A percentile compares a stretch with the other conserved stretches of the same genome.
Conservation (phyloP, 2,113 vertebrate species). For the Mus musculus region DNA sequence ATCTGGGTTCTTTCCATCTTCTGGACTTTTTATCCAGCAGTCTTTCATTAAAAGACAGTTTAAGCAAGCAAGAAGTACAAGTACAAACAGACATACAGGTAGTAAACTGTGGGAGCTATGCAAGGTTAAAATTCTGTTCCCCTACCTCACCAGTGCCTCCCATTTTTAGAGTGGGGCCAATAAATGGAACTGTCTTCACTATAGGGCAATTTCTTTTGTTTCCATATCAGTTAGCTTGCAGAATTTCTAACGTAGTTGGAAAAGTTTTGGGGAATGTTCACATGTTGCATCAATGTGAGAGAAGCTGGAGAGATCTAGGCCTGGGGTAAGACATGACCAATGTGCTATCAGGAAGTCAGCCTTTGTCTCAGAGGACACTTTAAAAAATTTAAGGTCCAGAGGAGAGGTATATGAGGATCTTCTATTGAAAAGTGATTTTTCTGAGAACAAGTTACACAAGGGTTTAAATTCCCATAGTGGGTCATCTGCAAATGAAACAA, state of each 20-base stretch:
- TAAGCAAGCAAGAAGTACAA: background rate
- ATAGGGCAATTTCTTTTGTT: background rate
- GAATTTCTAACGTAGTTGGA: background rate
- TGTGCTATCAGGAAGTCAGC: background rate
- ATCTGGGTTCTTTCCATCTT: no score
- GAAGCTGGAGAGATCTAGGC: background rate
- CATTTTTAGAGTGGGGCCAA: background rate
- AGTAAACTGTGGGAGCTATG: background rate
- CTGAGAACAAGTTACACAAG: background rate
- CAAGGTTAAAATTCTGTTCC: background rate
- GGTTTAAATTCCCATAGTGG: background rate
- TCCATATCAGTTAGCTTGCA: background rate
- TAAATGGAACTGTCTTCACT: background rate
- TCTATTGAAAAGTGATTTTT: background rate
- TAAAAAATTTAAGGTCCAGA: background rate
- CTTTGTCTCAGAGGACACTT: background rate
- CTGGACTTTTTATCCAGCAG: background rate
- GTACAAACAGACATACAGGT: background rate
- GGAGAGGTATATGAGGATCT: background rate
- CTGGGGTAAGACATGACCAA: background rate
- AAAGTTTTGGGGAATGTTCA: background rate
- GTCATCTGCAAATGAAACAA: background rate
- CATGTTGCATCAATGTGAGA: background rate
- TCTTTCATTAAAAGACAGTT: background rate
- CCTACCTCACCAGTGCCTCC: background rate